phyloP scores from a whole-genome alignment of 2,888 invertebrate genomes.

The Cantharis flavilabris region DNA sequence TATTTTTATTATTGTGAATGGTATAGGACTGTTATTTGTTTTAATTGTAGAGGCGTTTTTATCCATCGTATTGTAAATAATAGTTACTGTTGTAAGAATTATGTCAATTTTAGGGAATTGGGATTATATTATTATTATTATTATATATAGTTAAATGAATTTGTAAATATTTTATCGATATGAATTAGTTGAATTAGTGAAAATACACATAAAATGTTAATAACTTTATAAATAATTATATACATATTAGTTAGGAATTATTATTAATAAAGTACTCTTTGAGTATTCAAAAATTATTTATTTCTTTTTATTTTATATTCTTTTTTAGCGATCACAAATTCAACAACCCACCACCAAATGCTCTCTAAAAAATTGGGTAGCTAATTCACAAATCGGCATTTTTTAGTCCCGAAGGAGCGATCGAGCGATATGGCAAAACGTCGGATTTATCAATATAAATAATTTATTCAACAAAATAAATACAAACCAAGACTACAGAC shows the following conservation, averaged over 20 bases:
- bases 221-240: slow-evolving; percentile 59
- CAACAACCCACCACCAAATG: no score
- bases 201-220: slow-evolving; percentile 57
- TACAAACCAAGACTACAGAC: background rate
- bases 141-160: slow-evolving; percentile 55
- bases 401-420: no score
- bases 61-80: slow-evolving; percentile 38
- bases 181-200: slow-evolving; percentile 57
- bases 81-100: slow-evolving; percentile 65
- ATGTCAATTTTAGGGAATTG: slow-evolving; percentile 74
- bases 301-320: background rate
- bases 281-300: slow-evolving; percentile 22
- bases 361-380: no score
- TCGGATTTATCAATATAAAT: background rate
- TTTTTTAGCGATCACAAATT: background rate
- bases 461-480: background rate
- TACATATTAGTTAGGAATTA: slow-evolving; percentile 58
- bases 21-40: slow-evolving; percentile 53
- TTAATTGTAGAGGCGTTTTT: slow-evolving; percentile 37
- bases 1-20: slow-evolving; percentile 49
- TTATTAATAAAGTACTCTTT: slow-evolving; percentile 48
- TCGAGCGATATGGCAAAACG: no score
- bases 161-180: slow-evolving; percentile 64
- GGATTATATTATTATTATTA: slow-evolving; percentile 52
- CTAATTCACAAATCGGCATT: no score